Evolutionary conservation across 2,113 vertebrate genomes (phyloP), one percentile per base, ranked within the genome.

Genomic region (Nycticebus coucang): DNA sequence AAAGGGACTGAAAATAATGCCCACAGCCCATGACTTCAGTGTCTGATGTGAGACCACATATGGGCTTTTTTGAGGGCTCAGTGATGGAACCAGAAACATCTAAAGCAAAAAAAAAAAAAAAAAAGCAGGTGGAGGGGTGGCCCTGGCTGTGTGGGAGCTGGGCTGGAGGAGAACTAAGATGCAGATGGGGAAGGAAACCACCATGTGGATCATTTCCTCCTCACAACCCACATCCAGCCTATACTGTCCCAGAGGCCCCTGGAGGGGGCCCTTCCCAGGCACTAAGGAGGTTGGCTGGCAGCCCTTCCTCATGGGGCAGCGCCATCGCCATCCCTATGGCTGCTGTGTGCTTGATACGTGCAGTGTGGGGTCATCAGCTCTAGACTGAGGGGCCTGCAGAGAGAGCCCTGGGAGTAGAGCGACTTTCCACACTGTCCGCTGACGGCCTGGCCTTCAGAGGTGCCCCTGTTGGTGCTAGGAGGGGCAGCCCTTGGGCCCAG

Each of bases 281-380:
- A 0, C 45, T 15, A 5, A 21, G 55, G 22, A 28, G 37, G 37
- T 15, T 5, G 17, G 82, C 30, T 0, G 3, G 37, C 4, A 0
- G 10, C 7, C 30, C 82, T 19, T 8, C 60, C 14, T 13, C 3
- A n/a, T 18, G 14, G 28, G 50, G 41, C 62, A 30, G 3, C 80
- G 6, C 2, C 35, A 4, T 24, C 85, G 4, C 2, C 35, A 4
- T 24, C 28, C 77, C 72, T 15, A 0, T 15, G n/a, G 75, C 53
- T 24, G 45, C 62, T 2, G 5, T 0, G 2, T 9, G 87, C 22
- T 53, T 41, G 68, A 45, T 5, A 4, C 21, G 8, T 80, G 26
- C 50, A 8, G 12, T 0, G 12, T 2, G 13, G 60, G n/a, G 33
- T 6, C 10, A 2, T 13, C 2, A 2, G 30, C 17, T 19, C 50